A percentile compares a stretch with the other conserved stretches of the same genome.
Evolutionary conservation across 2,113 vertebrate genomes (phyloP).

Genomic region (Psettodes erumei): DNA sequence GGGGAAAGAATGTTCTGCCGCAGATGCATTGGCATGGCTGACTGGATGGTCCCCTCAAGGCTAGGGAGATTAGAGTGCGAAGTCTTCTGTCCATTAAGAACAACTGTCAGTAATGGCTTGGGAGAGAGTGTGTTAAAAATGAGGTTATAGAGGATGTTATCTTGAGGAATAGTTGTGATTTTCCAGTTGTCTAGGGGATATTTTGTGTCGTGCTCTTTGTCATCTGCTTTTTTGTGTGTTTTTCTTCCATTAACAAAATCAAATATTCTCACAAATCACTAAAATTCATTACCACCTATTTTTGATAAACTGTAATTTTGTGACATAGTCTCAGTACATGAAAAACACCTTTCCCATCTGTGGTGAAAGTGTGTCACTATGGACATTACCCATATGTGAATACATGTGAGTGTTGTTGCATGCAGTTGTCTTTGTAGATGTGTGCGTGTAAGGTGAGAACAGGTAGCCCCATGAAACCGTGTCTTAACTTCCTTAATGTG

Average conservation of each 20-base stretch:
- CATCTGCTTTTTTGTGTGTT: neutral
- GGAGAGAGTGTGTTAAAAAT: neutral
- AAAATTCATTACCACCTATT: conserved; percentile 14
- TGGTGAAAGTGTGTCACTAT: neutral
- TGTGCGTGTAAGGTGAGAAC: neutral
- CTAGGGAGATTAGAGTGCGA: conserved; percentile 30
- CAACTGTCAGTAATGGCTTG: conserved; percentile 2
- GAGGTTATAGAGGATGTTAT: neutral
- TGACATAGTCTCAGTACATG: neutral
- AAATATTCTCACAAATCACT: neutral
- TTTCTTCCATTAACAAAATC: conserved; percentile 15
- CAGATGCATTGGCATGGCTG: conserved; percentile 31
- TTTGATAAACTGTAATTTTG: neutral
- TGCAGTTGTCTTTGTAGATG: neutral
- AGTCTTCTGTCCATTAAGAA: conserved; percentile 9
- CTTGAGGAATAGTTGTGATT: neutral
- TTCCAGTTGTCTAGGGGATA: too few species aligned
- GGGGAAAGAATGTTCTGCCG: conserved; percentile 23
- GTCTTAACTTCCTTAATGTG: neutral
- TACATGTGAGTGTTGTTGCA: neutral
- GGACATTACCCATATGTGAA: neutral
- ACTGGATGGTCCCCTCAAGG: conserved; percentile 26
- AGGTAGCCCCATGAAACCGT: neutral
- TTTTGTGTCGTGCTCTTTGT: neutral
- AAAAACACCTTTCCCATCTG: neutral